Base-by-base conservation (phyloP, 1,140 invertebrate species). In the Pogonus chalceus region DNA sequence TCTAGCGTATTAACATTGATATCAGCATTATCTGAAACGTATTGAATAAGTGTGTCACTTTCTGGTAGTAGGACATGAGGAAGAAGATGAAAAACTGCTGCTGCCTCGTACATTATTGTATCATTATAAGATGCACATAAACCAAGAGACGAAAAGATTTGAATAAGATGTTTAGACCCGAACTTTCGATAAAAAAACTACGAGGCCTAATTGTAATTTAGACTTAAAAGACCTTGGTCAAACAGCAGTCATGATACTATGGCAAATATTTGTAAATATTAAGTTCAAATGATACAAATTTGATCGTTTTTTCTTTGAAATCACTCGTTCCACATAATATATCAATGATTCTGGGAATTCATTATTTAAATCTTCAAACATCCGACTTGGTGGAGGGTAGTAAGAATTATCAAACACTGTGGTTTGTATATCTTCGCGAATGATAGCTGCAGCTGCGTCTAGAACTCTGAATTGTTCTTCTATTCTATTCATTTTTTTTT, bases 1-100 rank as follows among this genome's bases (percentile, higher is more conserved):
- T 71, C 69, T 18, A 72, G 51, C 1, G 65, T 69, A 65, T 63
- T 59, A 23, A 68, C 65, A 65, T 69, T 69, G 53, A 68, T 65
- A 59, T 69, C 67, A 56, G 63, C 66, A 66, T 71, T 70, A 43
- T 72, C 64, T 56, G 49, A 62, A 60, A 69, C 65, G 46, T 68
- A 67, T 61, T 72, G 70, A 60, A 65, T 56, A 49, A 70, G 31
- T 53, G 62, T 60, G 51, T 63, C 65, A 60, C 14, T 62, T 62
- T 69, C 62, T 62, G 68, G 59, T 62, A 58, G 54, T 63, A 66
- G 35, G 24, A 68, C 23, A 62, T 62, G 65, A 62, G 62, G 64
- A 24, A 52, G 64, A 59, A 49, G 59, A 61, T 62, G 58, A 12
- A 60, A 60, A 68, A 67, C 65, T 66, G 67, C 64, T 68, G 65